Evolutionary conservation across 1,140 invertebrate species (phyloP).

Genomic region (Druon quercuslanigerum): DNA sequence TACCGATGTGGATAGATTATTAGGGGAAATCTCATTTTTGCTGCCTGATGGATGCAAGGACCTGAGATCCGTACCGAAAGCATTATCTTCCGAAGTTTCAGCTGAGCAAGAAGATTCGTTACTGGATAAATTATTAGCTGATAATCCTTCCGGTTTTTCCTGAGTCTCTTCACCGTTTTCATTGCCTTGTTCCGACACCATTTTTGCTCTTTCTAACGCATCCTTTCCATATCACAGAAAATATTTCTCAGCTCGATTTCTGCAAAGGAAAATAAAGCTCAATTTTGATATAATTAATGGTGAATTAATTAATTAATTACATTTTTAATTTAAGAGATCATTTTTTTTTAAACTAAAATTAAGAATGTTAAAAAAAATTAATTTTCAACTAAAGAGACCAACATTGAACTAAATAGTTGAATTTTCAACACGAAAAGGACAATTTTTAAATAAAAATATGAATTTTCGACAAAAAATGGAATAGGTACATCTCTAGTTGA

Average conservation of each 20-base stretch:
- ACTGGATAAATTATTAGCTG: constrained; percentile 52
- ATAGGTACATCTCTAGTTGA: no score
- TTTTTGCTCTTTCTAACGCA: constrained; percentile 55
- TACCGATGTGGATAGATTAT: constrained; percentile 47
- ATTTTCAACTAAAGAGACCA: no score
- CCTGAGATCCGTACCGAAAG: constrained; percentile 48
- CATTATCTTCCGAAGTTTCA: constrained; percentile 50
- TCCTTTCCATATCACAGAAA: constrained; percentile 55
- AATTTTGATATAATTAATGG: no score
- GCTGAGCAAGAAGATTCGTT: constrained; percentile 42
- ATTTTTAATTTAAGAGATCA: no score
- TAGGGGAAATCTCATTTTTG: constrained; percentile 39
- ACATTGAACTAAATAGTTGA: no score
- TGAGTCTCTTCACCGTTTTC: constrained; percentile 52
- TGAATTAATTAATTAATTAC: no score
- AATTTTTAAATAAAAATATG: no score
- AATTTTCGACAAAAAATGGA: no score
- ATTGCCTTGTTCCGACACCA: constrained; percentile 57
- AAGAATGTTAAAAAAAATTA: no score
- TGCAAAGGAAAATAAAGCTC: no score
- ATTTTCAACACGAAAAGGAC: no score
- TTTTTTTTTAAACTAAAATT: no score
- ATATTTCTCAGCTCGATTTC: neutral
- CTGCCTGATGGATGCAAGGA: constrained; percentile 42
- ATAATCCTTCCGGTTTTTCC: constrained; percentile 47